These are phyloP conservation scores for Portevinia maculata DNA, from an alignment of 2,888 invertebrate genomes.

Conservation along the genomic window DNA sequence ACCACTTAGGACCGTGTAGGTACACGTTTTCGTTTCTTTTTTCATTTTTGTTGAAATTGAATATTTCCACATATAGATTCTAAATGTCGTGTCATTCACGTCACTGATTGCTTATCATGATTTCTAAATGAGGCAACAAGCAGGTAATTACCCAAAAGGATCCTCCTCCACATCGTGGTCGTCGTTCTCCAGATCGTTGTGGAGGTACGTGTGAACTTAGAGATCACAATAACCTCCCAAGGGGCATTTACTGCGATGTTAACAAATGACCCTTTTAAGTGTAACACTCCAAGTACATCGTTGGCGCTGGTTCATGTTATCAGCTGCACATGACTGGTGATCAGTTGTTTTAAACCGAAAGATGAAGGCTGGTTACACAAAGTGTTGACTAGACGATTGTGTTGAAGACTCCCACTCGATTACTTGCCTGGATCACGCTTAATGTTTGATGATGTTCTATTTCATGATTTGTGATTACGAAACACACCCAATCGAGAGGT, in stretches of 20 bases:
- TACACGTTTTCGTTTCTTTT: constrained; percentile 25
- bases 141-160: constrained; percentile 65
- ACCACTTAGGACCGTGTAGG: constrained; percentile 60
- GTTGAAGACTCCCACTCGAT: constrained; percentile 56
- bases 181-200: constrained; percentile 14
- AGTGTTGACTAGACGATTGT: constrained; percentile 64
- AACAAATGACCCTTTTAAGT: constrained; percentile 74
- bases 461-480: constrained; percentile 69
- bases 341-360: constrained; percentile 24
- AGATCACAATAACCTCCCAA: constrained; percentile 36
- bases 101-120: constrained; percentile 70
- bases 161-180: constrained; percentile 28
- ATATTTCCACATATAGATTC: constrained; percentile 66
- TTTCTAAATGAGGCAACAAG: constrained; percentile 71
- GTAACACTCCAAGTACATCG: constrained; percentile 72
- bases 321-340: constrained; percentile 47
- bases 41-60: constrained; percentile 48
- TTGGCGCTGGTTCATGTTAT: constrained; percentile 62
- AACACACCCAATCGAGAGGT: constrained; percentile 72
- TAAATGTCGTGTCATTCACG: constrained; percentile 70
- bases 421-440: constrained; percentile 41
- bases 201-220: constrained; percentile 42
- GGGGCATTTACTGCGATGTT: constrained; percentile 20
- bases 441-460: constrained; percentile 69
- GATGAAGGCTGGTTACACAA: constrained; percentile 45